Conservation (phyloP, 35 echinoderm and acorn worm species). For the Chiridota heheva region DNA sequence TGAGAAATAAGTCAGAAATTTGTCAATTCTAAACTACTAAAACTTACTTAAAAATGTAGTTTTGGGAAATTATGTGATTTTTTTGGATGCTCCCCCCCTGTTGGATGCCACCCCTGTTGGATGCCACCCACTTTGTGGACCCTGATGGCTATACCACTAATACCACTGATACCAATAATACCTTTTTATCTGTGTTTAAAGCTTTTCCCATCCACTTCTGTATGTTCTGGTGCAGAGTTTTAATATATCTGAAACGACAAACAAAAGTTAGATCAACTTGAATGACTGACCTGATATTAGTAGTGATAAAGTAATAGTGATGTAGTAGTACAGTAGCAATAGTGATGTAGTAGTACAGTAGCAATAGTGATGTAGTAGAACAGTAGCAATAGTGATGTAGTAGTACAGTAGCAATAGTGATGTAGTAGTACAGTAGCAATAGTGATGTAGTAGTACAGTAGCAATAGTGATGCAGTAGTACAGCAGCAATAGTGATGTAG, state of each 20-base stretch:
- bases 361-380: neutral
- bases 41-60: no score
- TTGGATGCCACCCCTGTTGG: neutral
- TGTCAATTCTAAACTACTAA: no score
- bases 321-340: neutral
- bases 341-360: neutral
- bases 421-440: no score
- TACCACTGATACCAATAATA: neutral
- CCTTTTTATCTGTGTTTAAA: conserved; percentile 91
- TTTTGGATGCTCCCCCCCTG: neutral
- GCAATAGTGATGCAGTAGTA: no score
- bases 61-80: neutral
- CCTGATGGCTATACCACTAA: neutral
- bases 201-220: conserved; percentile 94
- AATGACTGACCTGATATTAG: neutral
- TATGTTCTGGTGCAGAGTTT: conserved; percentile 83
- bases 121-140: neutral
- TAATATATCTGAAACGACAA: conserved; percentile 62
- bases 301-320: neutral
- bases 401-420: neutral
- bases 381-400: neutral
- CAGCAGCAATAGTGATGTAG: no score
- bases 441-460: no score
- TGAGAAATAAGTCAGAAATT: no score
- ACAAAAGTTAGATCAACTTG: neutral